phyloP scores from a whole-genome alignment of 2,888 invertebrate genomes.

The Strigamia transsilvanica region DNA sequence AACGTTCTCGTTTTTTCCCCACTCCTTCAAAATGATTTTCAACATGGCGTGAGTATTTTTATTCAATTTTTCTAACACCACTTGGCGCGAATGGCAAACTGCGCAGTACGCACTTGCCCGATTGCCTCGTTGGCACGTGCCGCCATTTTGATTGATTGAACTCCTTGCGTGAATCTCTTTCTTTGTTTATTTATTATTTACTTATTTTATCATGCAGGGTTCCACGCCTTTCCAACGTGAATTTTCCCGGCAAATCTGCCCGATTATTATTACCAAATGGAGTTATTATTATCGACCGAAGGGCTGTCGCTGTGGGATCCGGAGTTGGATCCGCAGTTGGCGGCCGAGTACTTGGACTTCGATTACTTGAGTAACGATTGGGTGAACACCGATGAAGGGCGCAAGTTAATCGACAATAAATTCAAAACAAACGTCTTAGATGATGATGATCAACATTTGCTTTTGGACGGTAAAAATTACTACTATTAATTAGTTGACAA shows the following conservation, averaged over 20 bases:
- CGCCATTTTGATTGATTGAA: background rate
- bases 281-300: background rate
- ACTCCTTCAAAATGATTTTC: background rate
- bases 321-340: background rate
- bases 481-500: too few species aligned
- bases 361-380: constrained; percentile 13
- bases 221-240: constrained; percentile 6
- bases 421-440: background rate
- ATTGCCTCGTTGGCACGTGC: background rate
- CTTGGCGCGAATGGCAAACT: background rate
- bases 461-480: constrained; percentile 10
- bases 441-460: background rate
- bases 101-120: too few species aligned
- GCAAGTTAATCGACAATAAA: background rate
- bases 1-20: constrained; percentile 20
- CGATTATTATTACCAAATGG: background rate
- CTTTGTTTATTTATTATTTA: background rate
- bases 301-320: constrained; percentile 5
- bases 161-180: background rate
- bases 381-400: constrained; percentile 12
- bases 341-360: constrained; percentile 14
- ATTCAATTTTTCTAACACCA: background rate
- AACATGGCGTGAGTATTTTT: constrained; percentile 12
- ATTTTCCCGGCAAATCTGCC: constrained; percentile 7
- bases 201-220: constrained; percentile 1